Evolutionary conservation across 1,140 invertebrate species (phyloP).

Genomic region (Apis cerana): DNA sequence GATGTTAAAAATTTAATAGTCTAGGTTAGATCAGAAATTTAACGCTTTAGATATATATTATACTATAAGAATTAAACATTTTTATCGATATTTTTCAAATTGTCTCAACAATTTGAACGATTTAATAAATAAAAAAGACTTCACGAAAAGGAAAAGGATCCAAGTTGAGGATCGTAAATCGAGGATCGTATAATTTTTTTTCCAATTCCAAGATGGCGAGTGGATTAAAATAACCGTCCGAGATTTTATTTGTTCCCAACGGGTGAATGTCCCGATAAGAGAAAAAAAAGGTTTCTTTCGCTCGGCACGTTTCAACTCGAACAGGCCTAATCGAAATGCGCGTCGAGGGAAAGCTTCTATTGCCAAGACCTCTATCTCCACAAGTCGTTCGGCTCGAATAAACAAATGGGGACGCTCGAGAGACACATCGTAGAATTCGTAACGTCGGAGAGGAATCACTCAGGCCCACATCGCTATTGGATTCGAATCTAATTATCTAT

Average conservation of each 20-base stretch:
- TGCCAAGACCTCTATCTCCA: not conserved
- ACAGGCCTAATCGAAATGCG: conserved; percentile 33
- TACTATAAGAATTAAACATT: too few relatives aligned
- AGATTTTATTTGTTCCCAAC: not conserved
- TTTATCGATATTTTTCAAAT: too few relatives aligned
- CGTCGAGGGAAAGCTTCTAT: conserved; percentile 16
- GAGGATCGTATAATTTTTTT: too few relatives aligned
- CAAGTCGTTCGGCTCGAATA: conserved; percentile 14
- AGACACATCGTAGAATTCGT: conserved; percentile 13
- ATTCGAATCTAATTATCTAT: not conserved
- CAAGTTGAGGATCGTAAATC: too few relatives aligned
- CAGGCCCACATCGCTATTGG: not conserved
- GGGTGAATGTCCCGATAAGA: not conserved
- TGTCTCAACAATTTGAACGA: too few relatives aligned
- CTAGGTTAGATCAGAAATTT: too few relatives aligned
- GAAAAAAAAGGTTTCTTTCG: not conserved
- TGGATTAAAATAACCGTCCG: not conserved
- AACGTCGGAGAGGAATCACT: not conserved
- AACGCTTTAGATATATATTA: too few relatives aligned
- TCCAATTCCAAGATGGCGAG: too few relatives aligned
- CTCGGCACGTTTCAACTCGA: not conserved
- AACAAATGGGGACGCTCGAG: conserved; percentile 27
- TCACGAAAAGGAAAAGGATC: too few relatives aligned
- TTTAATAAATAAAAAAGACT: too few relatives aligned
- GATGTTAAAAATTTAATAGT: too few relatives aligned